Conservation (phyloP, 2,888 invertebrate genomes). For the Sesia bembeciformis region DNA sequence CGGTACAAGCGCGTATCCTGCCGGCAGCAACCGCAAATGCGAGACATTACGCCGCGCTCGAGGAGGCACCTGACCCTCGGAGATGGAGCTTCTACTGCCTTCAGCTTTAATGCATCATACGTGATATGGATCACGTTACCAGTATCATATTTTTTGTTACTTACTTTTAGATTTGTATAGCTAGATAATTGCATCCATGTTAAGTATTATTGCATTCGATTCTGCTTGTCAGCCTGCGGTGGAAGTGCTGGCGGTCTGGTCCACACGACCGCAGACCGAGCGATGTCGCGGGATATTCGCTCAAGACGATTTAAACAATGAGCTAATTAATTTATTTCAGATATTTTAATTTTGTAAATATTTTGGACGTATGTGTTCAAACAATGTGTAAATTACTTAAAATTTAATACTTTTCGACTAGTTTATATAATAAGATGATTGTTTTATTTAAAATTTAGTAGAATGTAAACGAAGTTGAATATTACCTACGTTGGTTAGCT, state of each 20-base stretch:
- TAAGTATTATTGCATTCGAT: no score
- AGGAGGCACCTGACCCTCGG: constrained; percentile 50
- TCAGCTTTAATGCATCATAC: constrained; percentile 45
- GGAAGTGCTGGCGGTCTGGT: constrained; percentile 9
- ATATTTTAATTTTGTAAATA: no score
- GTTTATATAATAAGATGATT: no score
- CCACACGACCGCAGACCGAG: constrained; percentile 11
- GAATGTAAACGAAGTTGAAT: no score
- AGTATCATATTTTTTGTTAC: no score
- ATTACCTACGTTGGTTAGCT: neutral
- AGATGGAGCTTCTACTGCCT: constrained; percentile 19
- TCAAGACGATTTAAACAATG: neutral
- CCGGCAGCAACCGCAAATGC: constrained; percentile 65
- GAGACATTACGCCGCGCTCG: constrained; percentile 47
- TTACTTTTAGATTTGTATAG: no score
- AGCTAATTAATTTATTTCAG: neutral
- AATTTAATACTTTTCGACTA: no score
- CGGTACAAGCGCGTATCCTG: constrained; percentile 69
- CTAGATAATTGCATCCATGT: no score
- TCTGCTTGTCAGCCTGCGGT: neutral
- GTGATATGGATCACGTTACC: constrained; percentile 25
- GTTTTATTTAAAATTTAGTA: no score
- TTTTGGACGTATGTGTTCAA: no score
- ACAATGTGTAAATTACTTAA: no score
- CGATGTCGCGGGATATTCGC: constrained; percentile 1